Percentiles rank a stretch among this genome's conserved stretches.
These are phyloP conservation scores for Neocrepidodera transversa DNA, from an alignment of 2,888 invertebrate species.

Conservation along the genomic window DNA sequence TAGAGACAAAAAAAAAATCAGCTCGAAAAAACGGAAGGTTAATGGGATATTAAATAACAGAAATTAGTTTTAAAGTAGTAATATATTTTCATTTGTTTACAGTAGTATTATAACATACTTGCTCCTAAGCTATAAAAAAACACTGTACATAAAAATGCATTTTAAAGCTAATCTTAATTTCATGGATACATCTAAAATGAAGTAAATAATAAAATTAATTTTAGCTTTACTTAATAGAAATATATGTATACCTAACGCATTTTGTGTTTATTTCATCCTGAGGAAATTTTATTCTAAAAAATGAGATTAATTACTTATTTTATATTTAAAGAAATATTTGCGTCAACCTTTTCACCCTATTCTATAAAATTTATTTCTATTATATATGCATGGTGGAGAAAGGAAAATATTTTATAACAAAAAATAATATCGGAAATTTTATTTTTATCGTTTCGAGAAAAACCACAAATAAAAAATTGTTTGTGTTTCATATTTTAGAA, in stretches of 20 bases:
- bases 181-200: constrained; percentile 23
- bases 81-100: constrained; percentile 58
- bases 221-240: constrained; percentile 21
- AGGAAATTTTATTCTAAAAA: constrained; percentile 56
- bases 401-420: background rate
- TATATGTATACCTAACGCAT: constrained; percentile 52
- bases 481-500: no score
- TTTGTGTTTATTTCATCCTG: constrained; percentile 58
- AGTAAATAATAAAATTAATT: constrained; percentile 25
- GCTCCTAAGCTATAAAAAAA: constrained; percentile 58
- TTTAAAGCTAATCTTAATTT: constrained; percentile 39
- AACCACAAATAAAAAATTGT: no score
- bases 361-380: constrained; percentile 4
- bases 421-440: no score
- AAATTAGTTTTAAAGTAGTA: constrained; percentile 44
- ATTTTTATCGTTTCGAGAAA: no score
- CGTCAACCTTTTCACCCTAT: constrained; percentile 11
- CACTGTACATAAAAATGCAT: constrained; percentile 55
- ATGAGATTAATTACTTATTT: constrained; percentile 49
- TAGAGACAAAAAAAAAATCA: no score
- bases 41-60: no score
- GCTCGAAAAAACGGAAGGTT: no score
- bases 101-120: constrained; percentile 56
- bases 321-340: constrained; percentile 22
- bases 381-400: constrained; percentile 2